phyloP scores from a whole-genome alignment of 2,888 invertebrate species.

The Ceramica pisi region DNA sequence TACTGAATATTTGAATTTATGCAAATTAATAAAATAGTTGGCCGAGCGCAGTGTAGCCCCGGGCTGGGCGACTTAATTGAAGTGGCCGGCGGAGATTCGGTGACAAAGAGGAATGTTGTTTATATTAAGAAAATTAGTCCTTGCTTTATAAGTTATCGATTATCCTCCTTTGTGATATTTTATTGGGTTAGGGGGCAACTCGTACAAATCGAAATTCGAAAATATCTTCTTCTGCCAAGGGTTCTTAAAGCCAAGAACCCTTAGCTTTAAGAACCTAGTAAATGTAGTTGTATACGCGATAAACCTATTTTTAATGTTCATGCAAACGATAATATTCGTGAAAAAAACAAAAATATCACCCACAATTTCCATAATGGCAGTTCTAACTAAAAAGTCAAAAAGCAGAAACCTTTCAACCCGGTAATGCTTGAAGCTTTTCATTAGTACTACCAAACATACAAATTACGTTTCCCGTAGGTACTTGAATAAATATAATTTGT shows the following conservation, averaged over 20 bases:
- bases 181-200: too few relatives aligned
- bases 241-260: too few relatives aligned
- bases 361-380: conserved; percentile 3
- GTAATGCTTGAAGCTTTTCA: conserved; percentile 27
- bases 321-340: neutral
- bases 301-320: neutral
- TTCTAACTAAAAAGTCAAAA: conserved; percentile 17
- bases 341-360: neutral
- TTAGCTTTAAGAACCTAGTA: neutral
- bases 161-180: neutral
- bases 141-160: conserved; percentile 38
- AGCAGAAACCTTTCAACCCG: conserved; percentile 3
- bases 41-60: conserved; percentile 50
- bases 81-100: conserved; percentile 54
- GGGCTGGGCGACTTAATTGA: conserved; percentile 63
- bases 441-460: conserved; percentile 11
- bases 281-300: neutral
- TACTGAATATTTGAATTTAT: conserved; percentile 68
- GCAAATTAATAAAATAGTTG: conserved; percentile 67
- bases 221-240: too few relatives aligned
- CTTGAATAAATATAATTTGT: conserved; percentile 54
- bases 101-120: conserved; percentile 52
- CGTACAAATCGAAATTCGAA: too few relatives aligned
- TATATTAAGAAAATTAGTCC: conserved; percentile 47
- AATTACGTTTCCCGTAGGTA: conserved; percentile 18